phyloP scores from a whole-genome alignment of 2,113 vertebrate species.

The Bettongia penicillata region DNA sequence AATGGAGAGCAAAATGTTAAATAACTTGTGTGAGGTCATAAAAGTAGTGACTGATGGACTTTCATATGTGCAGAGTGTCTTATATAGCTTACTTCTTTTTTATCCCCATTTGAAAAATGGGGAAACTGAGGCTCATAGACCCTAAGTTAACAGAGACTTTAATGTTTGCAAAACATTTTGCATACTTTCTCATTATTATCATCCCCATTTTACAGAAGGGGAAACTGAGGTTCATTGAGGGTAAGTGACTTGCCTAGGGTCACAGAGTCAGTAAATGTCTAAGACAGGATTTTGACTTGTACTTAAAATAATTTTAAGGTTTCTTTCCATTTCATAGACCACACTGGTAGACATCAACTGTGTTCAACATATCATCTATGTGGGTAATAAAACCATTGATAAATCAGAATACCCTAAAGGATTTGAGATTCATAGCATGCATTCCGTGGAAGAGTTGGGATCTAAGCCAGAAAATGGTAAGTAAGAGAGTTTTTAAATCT shows the following conservation, averaged over 20 bases:
- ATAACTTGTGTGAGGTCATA: background rate
- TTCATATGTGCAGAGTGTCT: background rate
- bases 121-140: background rate
- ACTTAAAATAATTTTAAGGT: constrained; percentile 31
- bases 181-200: background rate
- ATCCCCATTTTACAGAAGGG: background rate
- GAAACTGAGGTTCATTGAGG: background rate
- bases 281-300: background rate
- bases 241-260: background rate
- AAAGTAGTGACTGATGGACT: background rate
- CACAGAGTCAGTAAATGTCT: background rate
- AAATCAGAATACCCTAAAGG: constrained; percentile 89
- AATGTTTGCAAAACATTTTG: background rate
- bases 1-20: background rate
- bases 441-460: constrained; percentile 92
- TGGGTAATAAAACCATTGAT: constrained; percentile 90
- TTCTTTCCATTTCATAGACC: constrained; percentile 80
- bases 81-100: background rate
- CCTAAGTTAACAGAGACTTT: background rate
- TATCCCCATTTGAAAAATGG: background rate
- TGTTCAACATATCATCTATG: constrained; percentile 94
- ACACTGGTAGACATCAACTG: constrained; percentile 86
- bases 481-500: constrained; percentile 70
- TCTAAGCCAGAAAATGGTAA: constrained; percentile 93
- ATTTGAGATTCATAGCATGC: constrained; percentile 91